phyloP scores from a whole-genome alignment of 2,113 vertebrate species.

The Anhinga rufa region DNA sequence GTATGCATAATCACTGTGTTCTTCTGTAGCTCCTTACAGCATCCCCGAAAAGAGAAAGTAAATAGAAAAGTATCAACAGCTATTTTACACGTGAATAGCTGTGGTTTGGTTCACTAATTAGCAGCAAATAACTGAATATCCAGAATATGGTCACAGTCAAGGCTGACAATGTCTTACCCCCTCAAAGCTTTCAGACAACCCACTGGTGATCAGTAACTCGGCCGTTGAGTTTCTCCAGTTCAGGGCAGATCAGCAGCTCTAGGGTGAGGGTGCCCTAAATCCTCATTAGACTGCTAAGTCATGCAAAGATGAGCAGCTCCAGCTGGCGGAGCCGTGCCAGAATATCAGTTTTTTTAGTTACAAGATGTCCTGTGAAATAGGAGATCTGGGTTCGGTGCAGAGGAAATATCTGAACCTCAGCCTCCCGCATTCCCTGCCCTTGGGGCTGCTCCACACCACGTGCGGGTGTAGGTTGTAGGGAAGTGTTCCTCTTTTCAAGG shows the following conservation, averaged over 20 bases:
- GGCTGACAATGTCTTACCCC: background rate
- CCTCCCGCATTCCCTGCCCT: background rate
- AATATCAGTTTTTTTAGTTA: no score
- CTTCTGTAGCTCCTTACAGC: background rate
- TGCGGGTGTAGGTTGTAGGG: fast-evolving
- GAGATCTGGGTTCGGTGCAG: background rate
- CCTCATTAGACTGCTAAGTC: background rate
- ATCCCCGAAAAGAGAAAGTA: background rate
- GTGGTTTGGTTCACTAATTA: background rate
- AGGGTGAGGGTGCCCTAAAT: no score
- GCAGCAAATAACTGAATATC: background rate
- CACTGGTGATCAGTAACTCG: background rate
- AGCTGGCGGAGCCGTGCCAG: background rate
- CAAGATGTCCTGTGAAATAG: background rate
- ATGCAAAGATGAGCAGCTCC: background rate
- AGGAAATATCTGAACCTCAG: background rate
- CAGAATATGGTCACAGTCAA: background rate
- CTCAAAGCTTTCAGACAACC: background rate
- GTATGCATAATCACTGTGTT: background rate
- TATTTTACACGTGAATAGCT: background rate
- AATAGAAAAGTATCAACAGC: background rate
- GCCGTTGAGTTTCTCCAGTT: background rate
- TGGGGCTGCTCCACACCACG: background rate
- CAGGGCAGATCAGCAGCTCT: background rate
- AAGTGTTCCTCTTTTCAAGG: background rate